These are phyloP conservation scores for Leptobrachium ailaonicum DNA, from an alignment of 2,113 vertebrate species.

Conservation along the genomic window DNA sequence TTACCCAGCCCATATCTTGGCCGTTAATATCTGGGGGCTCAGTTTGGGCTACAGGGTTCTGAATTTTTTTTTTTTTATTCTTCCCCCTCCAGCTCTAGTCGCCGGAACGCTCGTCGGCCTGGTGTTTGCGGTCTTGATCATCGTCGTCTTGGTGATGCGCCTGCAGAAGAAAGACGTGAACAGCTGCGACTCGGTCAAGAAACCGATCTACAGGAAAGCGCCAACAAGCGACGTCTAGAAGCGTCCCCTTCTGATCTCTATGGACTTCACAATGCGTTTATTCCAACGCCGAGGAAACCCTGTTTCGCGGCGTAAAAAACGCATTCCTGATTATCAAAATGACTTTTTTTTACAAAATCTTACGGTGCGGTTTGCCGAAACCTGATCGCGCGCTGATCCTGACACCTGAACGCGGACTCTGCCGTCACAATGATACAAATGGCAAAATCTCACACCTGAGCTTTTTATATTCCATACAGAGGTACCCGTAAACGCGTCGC, in stretches of 20 bases:
- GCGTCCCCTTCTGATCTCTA: not conserved
- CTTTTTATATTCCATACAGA: too few relatives aligned
- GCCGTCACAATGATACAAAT: not conserved
- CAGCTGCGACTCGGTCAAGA: slow-evolving; percentile 33
- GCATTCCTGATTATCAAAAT: not conserved
- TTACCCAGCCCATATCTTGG: not conserved
- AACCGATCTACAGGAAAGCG: slow-evolving; percentile 44
- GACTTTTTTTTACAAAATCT: slow-evolving; percentile 14
- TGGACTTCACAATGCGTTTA: slow-evolving; percentile 13
- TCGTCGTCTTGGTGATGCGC: slow-evolving; percentile 25
- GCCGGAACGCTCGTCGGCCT: slow-evolving; percentile 34
- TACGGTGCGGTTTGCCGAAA: not conserved
- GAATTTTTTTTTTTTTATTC: not conserved
- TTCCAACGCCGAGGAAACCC: not conserved
- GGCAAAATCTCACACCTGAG: too few relatives aligned
- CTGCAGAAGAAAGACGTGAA: not conserved
- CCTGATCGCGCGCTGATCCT: not conserved
- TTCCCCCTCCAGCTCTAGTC: slow-evolving; percentile 6
- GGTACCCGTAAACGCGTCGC: too few relatives aligned
- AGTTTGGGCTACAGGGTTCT: too few relatives aligned
- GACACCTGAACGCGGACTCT: not conserved
- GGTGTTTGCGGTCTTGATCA: slow-evolving; percentile 29
- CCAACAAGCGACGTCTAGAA: slow-evolving; percentile 26
- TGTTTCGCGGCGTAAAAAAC: slow-evolving; percentile 6
- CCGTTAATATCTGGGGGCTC: too few relatives aligned